Base-by-base conservation (phyloP, 2,888 invertebrate species). In the Rutpela maculata region DNA sequence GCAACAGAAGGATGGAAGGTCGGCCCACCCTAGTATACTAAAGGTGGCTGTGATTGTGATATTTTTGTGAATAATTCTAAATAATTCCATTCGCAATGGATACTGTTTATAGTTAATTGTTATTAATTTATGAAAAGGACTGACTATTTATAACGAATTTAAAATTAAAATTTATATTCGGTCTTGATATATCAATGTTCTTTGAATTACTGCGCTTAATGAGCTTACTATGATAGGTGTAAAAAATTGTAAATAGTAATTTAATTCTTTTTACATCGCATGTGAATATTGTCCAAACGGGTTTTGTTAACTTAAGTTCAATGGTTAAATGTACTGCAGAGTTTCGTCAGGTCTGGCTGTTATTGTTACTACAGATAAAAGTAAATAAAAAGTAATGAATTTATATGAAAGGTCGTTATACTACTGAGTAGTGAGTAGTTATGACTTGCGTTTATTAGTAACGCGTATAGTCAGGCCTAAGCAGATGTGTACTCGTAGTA, bases 61-160 rank as follows among this genome's bases (percentile, higher is more conserved):
- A 88, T 87, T 88, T 85, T 86, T 86, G 85, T 86, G 87, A 86
- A 86, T 84, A 85, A 86, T 86, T 86, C 85, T 86, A 86, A 86
- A 85, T 82, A 80, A 80, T 78, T 77, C 72, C 73, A 77, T 77
- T 66, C 76, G 66, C 19, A 60, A 70, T 77, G 71, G 73, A 75
- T 75, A 67, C 66, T 76, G 70, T 74, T 78, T 73, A 76, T 75
- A 78, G 68, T 56, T 83, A 80, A 83, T 83, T 85, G 84, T 86
- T 86, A 82, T 81, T 83, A 74, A 85, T 84, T 83, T 82, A 82
- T 83, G 78, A 76, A 79, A 80, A 66, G 86, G 84, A 87, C 86
- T 87, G 87, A 87, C 74, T 85, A 84, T 83, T 85, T 84, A 81
- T 83, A 85, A 84, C 84, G 85, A 87, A 87, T 86, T 86, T 85